phyloP scores from a whole-genome alignment of 2,113 vertebrate genomes.

The Petroica traversi region DNA sequence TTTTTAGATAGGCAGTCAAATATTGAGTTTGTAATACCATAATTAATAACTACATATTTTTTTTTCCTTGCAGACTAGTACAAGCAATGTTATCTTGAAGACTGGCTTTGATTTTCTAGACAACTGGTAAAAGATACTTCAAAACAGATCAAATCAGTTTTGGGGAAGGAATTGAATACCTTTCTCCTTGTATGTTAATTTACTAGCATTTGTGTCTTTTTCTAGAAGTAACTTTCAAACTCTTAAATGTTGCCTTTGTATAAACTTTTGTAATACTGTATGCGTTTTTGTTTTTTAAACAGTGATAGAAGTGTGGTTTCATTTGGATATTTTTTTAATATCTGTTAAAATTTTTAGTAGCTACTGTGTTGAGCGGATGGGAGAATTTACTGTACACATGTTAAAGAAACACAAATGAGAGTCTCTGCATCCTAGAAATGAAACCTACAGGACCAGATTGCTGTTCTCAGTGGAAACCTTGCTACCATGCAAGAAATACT shows the following conservation, averaged over 20 bases:
- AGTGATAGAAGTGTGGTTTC: conserved; percentile 67
- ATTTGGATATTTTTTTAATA: conserved; percentile 57
- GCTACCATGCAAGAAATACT: not conserved
- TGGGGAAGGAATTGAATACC: not conserved
- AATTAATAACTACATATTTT: not conserved
- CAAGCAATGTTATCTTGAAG: conserved; percentile 90
- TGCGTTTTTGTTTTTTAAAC: conserved; percentile 62
- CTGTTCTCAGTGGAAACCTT: not conserved
- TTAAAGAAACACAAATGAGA: not conserved
- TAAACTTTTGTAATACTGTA: conserved; percentile 72
- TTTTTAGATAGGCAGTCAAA: not conserved
- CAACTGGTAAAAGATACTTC: conserved; percentile 89
- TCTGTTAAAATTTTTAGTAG: conserved; percentile 31
- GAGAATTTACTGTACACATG: not conserved
- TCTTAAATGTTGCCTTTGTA: conserved; percentile 71
- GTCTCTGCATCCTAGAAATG: not conserved
- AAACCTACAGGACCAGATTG: not conserved
- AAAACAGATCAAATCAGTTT: not conserved
- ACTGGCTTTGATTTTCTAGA: conserved; percentile 98
- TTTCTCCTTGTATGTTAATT: conserved; percentile 37
- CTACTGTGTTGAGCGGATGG: not conserved
- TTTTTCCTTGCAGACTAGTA: conserved; percentile 78
- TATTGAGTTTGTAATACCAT: not conserved
- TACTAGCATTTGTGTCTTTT: conserved; percentile 55
- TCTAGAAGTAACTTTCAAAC: conserved; percentile 62